Base-by-base conservation (phyloP, 2,797 vertebrate genomes). In the Amniataba percoides region DNA sequence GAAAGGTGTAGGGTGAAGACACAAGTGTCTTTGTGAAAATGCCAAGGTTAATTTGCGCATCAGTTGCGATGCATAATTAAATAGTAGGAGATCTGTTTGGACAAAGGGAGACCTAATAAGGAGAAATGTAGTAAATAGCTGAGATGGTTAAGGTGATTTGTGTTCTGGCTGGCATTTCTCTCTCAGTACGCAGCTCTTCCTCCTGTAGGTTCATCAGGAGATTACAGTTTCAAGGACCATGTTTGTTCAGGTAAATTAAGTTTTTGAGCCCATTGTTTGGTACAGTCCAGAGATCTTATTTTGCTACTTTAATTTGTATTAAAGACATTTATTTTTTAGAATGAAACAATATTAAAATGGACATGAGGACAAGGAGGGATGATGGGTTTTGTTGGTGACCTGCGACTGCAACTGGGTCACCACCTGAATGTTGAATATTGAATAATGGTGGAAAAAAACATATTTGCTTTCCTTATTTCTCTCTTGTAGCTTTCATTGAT, bases 11-110 rank as follows among this genome's bases (percentile, higher is more conserved):
- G 88, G 76, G 87, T 82, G 83, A 86, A 88, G 71, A 90, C 89
- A 84, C 67, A 85, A 86, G 82, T 91, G 87, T 84, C 89, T 95
- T 93, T 95, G 91, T 93, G 83, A 85, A 92, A 90, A 92, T 90
- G 87, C 89, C 84, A 93, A 91, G 90, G 92, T 95, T 94, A 93
- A 95, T 95, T 93, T 95, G 92, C 93, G 89, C 93, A 92, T 91
- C 89, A 89, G 87, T 90, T 93, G 92, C 27, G 95, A 94, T 86
- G 88, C 87, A 86, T 92, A 92, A 93, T 95, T 94, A 89, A 93
- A 94, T 87, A 74, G 80, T 43, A 87, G 87, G 82, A 77, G 77
- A 93, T 90, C 65, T 84, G 81, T 86, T 80, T 87, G 89, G 87
- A 93, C 89, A 90, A 91, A 93, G 83, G 71, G 66, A 88, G 76